phyloP scores from a whole-genome alignment of 1,140 invertebrate species.

The Drosophila seguyi region DNA sequence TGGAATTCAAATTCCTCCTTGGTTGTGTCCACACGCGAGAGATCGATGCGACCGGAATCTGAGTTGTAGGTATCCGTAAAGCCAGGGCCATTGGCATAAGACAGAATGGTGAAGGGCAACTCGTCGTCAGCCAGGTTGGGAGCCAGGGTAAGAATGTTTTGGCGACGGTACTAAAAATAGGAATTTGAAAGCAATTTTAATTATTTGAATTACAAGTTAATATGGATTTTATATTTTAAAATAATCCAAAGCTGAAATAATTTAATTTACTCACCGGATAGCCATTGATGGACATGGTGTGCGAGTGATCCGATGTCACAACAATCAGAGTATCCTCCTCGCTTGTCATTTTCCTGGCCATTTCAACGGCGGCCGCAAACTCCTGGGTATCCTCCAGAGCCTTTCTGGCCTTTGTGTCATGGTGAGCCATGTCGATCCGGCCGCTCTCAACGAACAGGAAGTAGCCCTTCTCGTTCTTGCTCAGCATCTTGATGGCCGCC shows the following conservation, averaged over 20 bases:
- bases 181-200: neutral
- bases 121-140: conserved; percentile 82
- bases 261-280: conserved; percentile 78
- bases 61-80: conserved; percentile 76
- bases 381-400: conserved; percentile 92
- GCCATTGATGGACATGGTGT: conserved; percentile 92
- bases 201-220: neutral
- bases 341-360: conserved; percentile 89
- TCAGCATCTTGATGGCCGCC: conserved; percentile 91
- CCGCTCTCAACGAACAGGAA: conserved; percentile 96
- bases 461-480: conserved; percentile 92
- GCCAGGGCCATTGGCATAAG: conserved; percentile 90
- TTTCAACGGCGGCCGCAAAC: conserved; percentile 90
- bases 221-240: neutral
- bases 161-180: conserved; percentile 85
- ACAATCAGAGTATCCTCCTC: conserved; percentile 91
- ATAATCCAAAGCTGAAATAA: too few species aligned
- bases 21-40: conserved; percentile 49
- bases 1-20: conserved; percentile 82
- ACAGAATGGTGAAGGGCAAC: conserved; percentile 89
- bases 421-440: conserved; percentile 93
- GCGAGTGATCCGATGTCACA: conserved; percentile 93
- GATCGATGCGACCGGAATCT: conserved; percentile 50
- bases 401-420: conserved; percentile 90
- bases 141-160: conserved; percentile 87